Base-by-base conservation (phyloP, 1,140 invertebrate species). In the Campoletis sonorensis region DNA sequence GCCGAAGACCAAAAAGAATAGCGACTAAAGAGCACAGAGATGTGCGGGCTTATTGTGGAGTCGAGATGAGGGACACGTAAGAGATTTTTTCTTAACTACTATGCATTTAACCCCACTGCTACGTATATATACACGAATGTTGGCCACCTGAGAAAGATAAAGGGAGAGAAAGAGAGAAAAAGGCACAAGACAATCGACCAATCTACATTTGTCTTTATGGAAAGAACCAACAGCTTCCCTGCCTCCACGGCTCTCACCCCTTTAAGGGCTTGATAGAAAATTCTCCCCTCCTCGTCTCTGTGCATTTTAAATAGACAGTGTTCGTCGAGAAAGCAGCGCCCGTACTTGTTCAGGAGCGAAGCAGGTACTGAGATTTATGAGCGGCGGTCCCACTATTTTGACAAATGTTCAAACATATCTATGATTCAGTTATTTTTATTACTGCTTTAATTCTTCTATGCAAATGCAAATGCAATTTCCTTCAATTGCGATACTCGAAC, bases 141-240 rank as follows among this genome's bases (percentile, higher is more conserved):
- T 64, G 4, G 21, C 61, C 61, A 18, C 21, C 18, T 58, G 61
- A 70, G 30, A 80, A 70, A 73, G 75, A 71, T 18, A 73, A 13
- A 73, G 30, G 16, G 72, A 45, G 40, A 78, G 79, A 76, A 81
- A 76, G 79, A 76, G 81, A 76, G 51, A 40, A 82, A 85, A 80
- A 71, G 70, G 73, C 72, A 82, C 58, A 88, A 88, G 85, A 88
- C 86, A 88, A 88, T 88, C 83, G 81, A n/a, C 64, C 84, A 81
- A 88, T 87, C 84, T 87, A 82, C 86, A 87, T 88, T 84, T 79
- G 84, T 79, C 79, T 73, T 54, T 68, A 21, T 33, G 61, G 40
- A 40, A 75, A 21, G 18, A 4, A 45, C 23, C 27, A 33, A 26
- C 51, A 73, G 30, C 70, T 51, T 58, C 58, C 40, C 64, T 21